Base-by-base conservation (phyloP, 2,888 invertebrate species). In the Rutpela maculata region DNA sequence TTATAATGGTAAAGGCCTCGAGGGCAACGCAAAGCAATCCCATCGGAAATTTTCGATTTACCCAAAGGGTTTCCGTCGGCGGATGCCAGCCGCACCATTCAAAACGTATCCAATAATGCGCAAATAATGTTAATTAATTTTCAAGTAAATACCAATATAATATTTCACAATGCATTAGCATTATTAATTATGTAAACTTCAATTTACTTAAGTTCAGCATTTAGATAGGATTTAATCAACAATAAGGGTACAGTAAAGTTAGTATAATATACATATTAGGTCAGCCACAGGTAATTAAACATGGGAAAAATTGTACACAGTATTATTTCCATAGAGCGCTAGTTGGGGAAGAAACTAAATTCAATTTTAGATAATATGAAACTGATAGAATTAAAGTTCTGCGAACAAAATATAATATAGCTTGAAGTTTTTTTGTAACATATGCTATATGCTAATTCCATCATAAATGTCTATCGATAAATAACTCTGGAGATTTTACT, bases 171-270 rank as follows among this genome's bases (percentile, higher is more conserved):
- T 43, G 65, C 38, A 43, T 43, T 38, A 59, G 43, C 50, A 60
- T 70, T 60, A 38, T 70, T 70, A 70, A 70, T 70, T 70, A 70
- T 70, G 60, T 38, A 60, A 60, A 70, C 70, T 60, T 70, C 60
- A 60, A 22, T 70, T 60, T n/a, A 38, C n/a, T 70, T 3, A 12
- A 43, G 38, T 65, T 43, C n/a, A 43, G 10, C 18, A 65, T 43
- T 65, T 18, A 6, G 50, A 15, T 50, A 43, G 15, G 15, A 15
- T 50, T 50, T 50, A 50, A 50, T 50, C n/a, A 50, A 50, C 15
- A 50, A 11, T 43, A 43, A 43, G 43, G 43, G 43, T 43, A 38
- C 11, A 11, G 38, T 7, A 43, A 43, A 3, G 43, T 43, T 43
- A 43, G 0, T 43, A 43, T 43, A 38, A 9, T n/a, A n/a, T 38